A percentile compares a stretch with the other conserved stretches of the same genome.
phyloP scores from a whole-genome alignment of 1,140 invertebrate species.

The Papilio xuthus region DNA sequence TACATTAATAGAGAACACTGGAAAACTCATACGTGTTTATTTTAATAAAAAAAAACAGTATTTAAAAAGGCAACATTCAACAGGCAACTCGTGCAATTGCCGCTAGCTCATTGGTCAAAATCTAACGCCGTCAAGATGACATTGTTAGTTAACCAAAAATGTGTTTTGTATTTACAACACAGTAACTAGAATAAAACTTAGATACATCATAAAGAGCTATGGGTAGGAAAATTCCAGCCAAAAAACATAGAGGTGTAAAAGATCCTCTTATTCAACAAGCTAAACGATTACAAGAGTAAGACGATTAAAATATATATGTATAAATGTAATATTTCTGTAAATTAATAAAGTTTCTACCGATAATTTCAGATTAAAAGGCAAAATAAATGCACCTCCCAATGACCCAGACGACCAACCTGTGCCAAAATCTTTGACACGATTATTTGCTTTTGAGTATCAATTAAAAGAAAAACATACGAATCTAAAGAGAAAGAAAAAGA shows the following conservation, averaged over 20 bases:
- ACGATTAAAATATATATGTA: constrained; percentile 34
- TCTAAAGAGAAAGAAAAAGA: constrained; percentile 68
- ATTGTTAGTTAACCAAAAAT: no score
- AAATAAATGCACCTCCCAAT: constrained; percentile 86
- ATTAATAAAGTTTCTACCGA: neutral
- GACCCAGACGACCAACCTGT: constrained; percentile 85
- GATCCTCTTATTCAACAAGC: constrained; percentile 85
- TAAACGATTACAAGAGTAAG: constrained; percentile 82
- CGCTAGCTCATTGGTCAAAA: no score
- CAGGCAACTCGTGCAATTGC: no score
- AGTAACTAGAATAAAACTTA: constrained; percentile 5
- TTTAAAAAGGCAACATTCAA: no score
- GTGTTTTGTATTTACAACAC: no score
- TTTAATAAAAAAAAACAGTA: no score
- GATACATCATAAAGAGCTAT: constrained; percentile 66
- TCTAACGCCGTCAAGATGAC: no score
- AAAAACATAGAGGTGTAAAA: constrained; percentile 87
- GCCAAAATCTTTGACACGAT: constrained; percentile 83
- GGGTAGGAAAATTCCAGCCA: constrained; percentile 88
- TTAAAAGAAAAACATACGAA: constrained; percentile 75
- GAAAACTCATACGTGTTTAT: no score
- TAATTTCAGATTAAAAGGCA: constrained; percentile 82
- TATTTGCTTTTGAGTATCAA: constrained; percentile 83
- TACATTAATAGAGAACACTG: no score
- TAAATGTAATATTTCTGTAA: constrained; percentile 24